Evolutionary conservation across 2,888 invertebrate species (phyloP), one percentile per base, ranked within the genome.

Genomic region (Endotricha flammealis): DNA sequence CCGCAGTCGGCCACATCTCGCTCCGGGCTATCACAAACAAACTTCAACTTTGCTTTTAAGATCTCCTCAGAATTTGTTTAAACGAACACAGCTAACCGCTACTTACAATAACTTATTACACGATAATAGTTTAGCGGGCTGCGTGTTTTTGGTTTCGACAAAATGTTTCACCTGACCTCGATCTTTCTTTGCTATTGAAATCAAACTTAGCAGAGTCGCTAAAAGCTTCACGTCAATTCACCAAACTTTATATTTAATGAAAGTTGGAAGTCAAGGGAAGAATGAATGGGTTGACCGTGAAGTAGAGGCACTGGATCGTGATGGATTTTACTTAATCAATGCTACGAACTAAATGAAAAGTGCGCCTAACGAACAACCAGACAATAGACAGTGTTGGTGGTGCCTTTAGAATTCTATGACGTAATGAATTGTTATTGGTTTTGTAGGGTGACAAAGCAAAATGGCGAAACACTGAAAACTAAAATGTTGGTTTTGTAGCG

Each of bases 381-480:
- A 68, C 64, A 68, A 66, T 65, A 55, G n/a, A n/a, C n/a, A n/a
- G 55, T 50, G 57, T 45, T 48, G 41, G 44, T 32, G 34, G 51
- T 47, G 53, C 57, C 69, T 64, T 67, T 63, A 59, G 57, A 57
- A 59, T 54, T 46, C 50, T 50, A 38, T 38, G 32, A 38, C 40
- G 56, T 67, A 64, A 66, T 67, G 64, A 64, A 71, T 71, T 72
- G 69, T 67, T 69, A 64, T 73, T 69, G 65, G 62, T 64, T 69
- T 64, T 57, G 51, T 48, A 50, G 53, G 48, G 57, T 50, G 52
- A 49, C 53, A 39, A 41, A 46, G 52, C 51, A 33, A 44, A 55
- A 55, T 48, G 46, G 51, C 6, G 47, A 50, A 60, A 57, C 60
- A 55, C 55, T 61, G 53, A 55, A 61, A 63, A 64, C 60, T 56